phyloP scores from a whole-genome alignment of 35 echinoderm and acorn worm genomes.

The Diadema setosum region DNA sequence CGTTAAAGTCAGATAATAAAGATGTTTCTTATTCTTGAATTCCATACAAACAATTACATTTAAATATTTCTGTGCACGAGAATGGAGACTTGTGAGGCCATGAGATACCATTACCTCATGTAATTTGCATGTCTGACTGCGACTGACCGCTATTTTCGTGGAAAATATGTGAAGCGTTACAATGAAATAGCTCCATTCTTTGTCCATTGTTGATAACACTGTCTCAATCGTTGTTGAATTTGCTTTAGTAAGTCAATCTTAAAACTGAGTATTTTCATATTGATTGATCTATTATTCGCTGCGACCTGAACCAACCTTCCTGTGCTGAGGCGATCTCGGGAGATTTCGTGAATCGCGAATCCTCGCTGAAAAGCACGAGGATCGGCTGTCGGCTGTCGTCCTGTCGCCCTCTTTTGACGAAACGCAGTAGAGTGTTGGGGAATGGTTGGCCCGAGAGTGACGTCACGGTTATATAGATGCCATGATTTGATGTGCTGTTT shows the following conservation, averaged over 20 bases:
- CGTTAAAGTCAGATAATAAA: too few relatives aligned
- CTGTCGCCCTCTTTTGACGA: constrained; percentile 64
- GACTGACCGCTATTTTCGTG: too few relatives aligned
- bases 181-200: not conserved
- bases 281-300: not conserved
- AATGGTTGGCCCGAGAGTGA: constrained; percentile 57
- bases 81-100: too few relatives aligned
- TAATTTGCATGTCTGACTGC: too few relatives aligned
- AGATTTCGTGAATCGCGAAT: not conserved
- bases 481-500: constrained; percentile 33
- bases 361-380: constrained; percentile 77
- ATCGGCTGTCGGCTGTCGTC: constrained; percentile 72
- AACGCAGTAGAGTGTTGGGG: constrained; percentile 49
- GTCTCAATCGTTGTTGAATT: too few relatives aligned
- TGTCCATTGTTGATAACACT: not conserved
- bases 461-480: constrained; percentile 78
- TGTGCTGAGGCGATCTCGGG: not conserved
- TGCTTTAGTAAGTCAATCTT: not conserved
- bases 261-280: not conserved
- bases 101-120: too few relatives aligned
- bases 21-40: too few relatives aligned
- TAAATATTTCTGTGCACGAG: too few relatives aligned
- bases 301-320: not conserved
- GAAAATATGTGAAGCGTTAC: not conserved
- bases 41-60: too few relatives aligned